A percentile compares a stretch with the other conserved stretches of the same genome.
Evolutionary conservation across 64 coral and sea anemone species (phyloP).

Genomic region (Montipora capricornis): DNA sequence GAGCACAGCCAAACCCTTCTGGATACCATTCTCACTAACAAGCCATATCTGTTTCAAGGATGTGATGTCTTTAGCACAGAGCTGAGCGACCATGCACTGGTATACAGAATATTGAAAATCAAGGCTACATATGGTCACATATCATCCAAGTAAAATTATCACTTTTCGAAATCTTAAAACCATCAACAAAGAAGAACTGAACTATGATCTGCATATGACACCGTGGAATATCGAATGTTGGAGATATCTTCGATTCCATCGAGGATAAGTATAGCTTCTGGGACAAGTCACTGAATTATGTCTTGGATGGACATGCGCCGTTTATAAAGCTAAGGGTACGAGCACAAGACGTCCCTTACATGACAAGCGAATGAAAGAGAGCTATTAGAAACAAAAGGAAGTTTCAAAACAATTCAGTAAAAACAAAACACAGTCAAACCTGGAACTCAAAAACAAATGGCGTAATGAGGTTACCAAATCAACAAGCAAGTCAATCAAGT

Average conservation of each 20-base stretch:
- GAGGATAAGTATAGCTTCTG: no score
- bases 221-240: no score
- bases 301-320: no score
- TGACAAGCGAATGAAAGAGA: constrained; percentile 43
- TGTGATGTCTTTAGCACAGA: background rate
- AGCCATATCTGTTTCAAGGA: constrained; percentile 25
- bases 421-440: constrained; percentile 25
- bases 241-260: no score
- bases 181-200: no score
- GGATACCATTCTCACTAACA: constrained; percentile 35
- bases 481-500: background rate
- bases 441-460: constrained; percentile 35
- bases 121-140: no score
- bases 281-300: no score
- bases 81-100: constrained; percentile 12
- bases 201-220: no score
- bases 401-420: constrained; percentile 32
- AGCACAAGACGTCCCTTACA: constrained; percentile 29
- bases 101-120: constrained; percentile 3
- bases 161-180: no score
- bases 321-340: no score
- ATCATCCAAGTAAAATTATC: no score
- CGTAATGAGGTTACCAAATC: constrained; percentile 16
- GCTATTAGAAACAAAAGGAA: constrained; percentile 54
- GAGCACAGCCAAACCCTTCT: constrained; percentile 15